These are phyloP conservation scores for Vanacampus margaritifer DNA, from an alignment of 2,113 vertebrate species.

Conservation along the genomic window DNA sequence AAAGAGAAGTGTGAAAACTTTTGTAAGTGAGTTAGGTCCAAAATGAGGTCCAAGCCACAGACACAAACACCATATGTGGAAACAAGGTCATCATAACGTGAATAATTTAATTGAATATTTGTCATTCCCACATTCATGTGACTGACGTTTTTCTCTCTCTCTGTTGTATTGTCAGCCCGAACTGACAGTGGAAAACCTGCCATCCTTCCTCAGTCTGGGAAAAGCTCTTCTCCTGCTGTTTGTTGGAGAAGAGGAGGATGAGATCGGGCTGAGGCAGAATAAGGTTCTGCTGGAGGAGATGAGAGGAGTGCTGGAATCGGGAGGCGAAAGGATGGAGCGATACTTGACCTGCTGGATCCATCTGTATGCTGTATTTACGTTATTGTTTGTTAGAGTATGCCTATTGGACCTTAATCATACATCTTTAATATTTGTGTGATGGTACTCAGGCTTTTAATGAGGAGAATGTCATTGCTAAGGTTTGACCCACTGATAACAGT, in stretches of 20 bases:
- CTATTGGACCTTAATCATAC: neutral
- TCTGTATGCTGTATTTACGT: conserved; percentile 66
- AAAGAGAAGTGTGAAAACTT: no score
- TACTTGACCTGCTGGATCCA: conserved; percentile 87
- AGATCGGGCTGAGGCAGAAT: conserved; percentile 50
- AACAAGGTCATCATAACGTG: neutral
- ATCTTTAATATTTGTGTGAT: no score
- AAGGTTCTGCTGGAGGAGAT: conserved; percentile 68
- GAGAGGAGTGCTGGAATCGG: conserved; percentile 56
- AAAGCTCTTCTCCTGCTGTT: conserved; percentile 87
- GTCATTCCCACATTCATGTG: neutral
- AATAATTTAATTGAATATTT: neutral
- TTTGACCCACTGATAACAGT: no score
- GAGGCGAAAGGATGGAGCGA: conserved; percentile 28
- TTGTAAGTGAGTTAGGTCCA: neutral
- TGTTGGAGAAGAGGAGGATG: conserved; percentile 70
- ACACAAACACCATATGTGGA: conserved; percentile 30
- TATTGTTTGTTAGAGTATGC: neutral
- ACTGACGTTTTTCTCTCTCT: neutral
- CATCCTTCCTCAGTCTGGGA: conserved; percentile 71
- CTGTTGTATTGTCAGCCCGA: conserved; percentile 77
- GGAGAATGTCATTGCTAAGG: no score
- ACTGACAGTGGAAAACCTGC: conserved; percentile 85
- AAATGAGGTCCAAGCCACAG: neutral
- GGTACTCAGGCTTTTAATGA: no score